Evolutionary conservation across 2,113 vertebrate species (phyloP).

Genomic region (Hepsetus odoe): DNA sequence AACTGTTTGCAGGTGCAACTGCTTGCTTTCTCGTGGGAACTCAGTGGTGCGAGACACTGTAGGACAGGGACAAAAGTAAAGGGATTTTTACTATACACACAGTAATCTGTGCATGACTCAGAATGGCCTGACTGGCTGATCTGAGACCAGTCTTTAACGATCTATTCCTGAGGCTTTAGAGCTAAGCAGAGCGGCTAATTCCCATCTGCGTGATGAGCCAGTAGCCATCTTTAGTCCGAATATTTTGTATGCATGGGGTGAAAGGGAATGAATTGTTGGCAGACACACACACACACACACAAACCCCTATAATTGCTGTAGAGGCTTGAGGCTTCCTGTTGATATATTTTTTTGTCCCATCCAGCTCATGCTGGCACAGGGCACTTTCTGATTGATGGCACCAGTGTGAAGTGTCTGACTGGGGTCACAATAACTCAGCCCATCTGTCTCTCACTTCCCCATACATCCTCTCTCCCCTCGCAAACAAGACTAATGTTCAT

Average conservation of each 20-base stretch:
- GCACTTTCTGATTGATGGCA: conserved; percentile 16
- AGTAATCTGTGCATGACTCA: no score
- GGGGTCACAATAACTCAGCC: conserved; percentile 1
- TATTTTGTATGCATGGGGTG: neutral
- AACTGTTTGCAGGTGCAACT: no score
- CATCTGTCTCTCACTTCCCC: neutral
- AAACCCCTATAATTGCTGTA: conserved; percentile 56
- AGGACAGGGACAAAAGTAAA: no score
- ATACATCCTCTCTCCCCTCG: neutral
- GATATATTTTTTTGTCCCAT: conserved; percentile 4
- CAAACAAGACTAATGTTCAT: neutral
- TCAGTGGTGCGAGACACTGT: no score
- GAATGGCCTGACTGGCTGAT: neutral
- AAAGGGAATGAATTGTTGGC: neutral
- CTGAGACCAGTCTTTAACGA: neutral
- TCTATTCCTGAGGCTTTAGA: neutral
- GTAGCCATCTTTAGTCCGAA: neutral
- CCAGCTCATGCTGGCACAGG: neutral
- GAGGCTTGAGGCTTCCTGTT: conserved; percentile 38
- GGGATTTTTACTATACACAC: no score
- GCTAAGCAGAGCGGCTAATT: neutral
- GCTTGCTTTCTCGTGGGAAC: no score
- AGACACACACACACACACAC: conserved; percentile 16
- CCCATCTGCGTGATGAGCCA: neutral
- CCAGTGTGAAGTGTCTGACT: neutral